A percentile compares a stretch with the other conserved stretches of the same genome.
phyloP scores from a whole-genome alignment of 2,888 invertebrate genomes.

The Apamea monoglypha region DNA sequence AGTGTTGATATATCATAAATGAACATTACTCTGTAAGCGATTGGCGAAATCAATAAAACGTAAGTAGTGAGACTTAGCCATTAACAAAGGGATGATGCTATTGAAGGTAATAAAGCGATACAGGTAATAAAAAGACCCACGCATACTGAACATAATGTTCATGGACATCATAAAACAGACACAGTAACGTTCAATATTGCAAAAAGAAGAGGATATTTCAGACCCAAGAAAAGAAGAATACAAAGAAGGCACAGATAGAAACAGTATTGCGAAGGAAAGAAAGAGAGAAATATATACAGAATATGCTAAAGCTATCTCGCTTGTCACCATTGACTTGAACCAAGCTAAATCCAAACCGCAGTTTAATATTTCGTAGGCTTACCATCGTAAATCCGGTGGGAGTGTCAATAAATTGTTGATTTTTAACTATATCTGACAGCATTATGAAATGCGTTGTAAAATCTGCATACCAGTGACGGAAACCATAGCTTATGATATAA shows the following conservation, averaged over 20 bases:
- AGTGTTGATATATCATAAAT: background rate
- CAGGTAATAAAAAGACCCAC: background rate
- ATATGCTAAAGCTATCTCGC: slow-evolving; percentile 20
- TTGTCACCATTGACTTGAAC: slow-evolving; percentile 23
- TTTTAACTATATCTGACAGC: slow-evolving; percentile 54
- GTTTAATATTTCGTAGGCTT: slow-evolving; percentile 53
- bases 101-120: slow-evolving; percentile 11
- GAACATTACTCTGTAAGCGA: background rate
- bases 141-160: background rate
- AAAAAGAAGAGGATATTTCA: background rate
- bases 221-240: background rate
- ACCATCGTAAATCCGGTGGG: slow-evolving; percentile 40
- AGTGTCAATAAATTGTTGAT: slow-evolving; percentile 56
- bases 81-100: background rate
- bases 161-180: background rate
- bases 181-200: background rate
- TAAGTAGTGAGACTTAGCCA: background rate
- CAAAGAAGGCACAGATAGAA: slow-evolving; percentile 1
- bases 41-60: background rate
- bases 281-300: background rate
- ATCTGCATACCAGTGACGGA: slow-evolving; percentile 40
- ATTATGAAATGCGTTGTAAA: slow-evolving; percentile 45
- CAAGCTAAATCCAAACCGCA: slow-evolving; percentile 18
- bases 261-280: background rate
- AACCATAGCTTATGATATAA: slow-evolving; percentile 26